Evolutionary conservation across 2,888 invertebrate genomes (phyloP).

Genomic region (Thyatira batis): DNA sequence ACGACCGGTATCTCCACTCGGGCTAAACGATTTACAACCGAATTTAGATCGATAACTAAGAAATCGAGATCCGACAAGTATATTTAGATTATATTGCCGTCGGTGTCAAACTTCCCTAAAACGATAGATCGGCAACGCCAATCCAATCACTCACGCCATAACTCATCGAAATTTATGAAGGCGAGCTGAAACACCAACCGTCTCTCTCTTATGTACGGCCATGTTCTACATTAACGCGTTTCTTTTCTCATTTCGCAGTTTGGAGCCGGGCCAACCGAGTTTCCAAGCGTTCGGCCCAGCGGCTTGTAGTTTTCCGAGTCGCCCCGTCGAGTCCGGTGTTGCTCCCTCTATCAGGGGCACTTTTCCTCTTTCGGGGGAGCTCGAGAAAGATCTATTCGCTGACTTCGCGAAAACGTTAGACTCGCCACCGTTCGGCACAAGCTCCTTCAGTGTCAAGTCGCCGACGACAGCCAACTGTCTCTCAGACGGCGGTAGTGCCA

Average conservation of each 20-base stretch:
- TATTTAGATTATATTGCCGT: conserved; percentile 65
- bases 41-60: conserved; percentile 40
- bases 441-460: conserved; percentile 50
- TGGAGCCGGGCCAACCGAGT: conserved; percentile 82
- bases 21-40: conserved; percentile 34
- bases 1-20: conserved; percentile 9
- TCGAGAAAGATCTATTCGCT: conserved; percentile 63
- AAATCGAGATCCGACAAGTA: conserved; percentile 52
- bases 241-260: conserved; percentile 83
- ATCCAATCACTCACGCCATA: conserved; percentile 76
- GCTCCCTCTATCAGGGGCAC: conserved; percentile 54
- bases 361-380: conserved; percentile 54
- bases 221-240: conserved; percentile 73
- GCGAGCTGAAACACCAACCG: conserved; percentile 63
- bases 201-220: conserved; percentile 74
- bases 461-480: conserved; percentile 49
- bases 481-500: conserved; percentile 50
- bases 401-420: conserved; percentile 54
- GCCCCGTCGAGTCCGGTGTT: conserved; percentile 75
- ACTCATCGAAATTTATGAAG: conserved; percentile 75
- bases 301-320: conserved; percentile 80
- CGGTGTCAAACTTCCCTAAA: conserved; percentile 72
- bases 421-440: conserved; percentile 57
- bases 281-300: conserved; percentile 78
- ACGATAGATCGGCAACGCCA: conserved; percentile 70